Conservation (phyloP, 2,797 vertebrate species). For the Onychomys arenicola region DNA sequence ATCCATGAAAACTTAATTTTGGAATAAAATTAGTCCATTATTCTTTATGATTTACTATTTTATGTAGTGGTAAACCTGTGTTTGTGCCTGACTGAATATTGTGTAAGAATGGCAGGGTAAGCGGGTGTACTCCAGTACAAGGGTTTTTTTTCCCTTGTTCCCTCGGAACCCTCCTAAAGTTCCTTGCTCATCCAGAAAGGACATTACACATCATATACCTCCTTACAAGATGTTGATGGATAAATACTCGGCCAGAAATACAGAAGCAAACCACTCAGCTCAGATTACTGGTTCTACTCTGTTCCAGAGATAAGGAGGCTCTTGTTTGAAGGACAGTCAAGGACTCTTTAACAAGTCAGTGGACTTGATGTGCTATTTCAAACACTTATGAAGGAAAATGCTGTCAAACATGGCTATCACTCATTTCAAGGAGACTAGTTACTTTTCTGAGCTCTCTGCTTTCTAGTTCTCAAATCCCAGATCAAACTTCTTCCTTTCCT, state of each 20-base stretch:
- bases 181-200: not conserved
- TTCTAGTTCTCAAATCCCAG: not conserved
- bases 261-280: not conserved
- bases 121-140: not conserved
- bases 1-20: slow-evolving; percentile 71
- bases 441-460: not conserved
- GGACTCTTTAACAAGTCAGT: not conserved
- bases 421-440: not conserved
- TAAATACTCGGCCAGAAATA: not conserved
- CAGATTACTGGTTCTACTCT: not conserved
- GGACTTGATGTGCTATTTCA: not conserved
- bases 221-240: not conserved
- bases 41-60: slow-evolving; percentile 16
- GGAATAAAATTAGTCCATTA: not conserved
- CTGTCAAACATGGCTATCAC: not conserved
- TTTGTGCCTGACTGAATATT: not conserved
- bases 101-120: not conserved
- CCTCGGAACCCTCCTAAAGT: not conserved
- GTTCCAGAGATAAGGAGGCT: not conserved
- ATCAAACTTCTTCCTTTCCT: not conserved
- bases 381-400: not conserved
- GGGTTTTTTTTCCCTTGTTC: not conserved
- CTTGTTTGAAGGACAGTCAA: not conserved
- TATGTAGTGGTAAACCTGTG: not conserved
- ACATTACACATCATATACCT: accelerated